Conservation (phyloP, 2,888 invertebrate species). For the Zhengitettix transpicula region DNA sequence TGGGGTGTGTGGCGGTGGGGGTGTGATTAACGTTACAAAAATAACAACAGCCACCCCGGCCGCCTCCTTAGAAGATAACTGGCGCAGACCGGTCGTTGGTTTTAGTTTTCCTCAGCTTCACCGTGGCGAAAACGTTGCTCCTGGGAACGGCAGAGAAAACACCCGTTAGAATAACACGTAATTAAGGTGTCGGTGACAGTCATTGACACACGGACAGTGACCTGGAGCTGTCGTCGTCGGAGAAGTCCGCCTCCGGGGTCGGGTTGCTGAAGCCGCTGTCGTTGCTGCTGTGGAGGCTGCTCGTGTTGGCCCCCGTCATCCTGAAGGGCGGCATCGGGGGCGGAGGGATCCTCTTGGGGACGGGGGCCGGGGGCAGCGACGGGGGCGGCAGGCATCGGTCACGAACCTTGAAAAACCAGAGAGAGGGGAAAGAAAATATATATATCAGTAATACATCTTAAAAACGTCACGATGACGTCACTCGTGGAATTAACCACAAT, state of each 20-base stretch:
- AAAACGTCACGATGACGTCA: too few relatives aligned
- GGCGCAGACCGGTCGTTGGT: conserved; percentile 76
- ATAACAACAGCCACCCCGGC: too few relatives aligned
- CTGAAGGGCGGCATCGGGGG: neutral
- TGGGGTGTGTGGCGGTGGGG: too few relatives aligned
- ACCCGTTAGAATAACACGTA: conserved; percentile 13
- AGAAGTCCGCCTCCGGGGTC: conserved; percentile 72
- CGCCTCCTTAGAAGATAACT: conserved; percentile 24
- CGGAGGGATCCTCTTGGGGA: neutral
- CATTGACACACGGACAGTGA: conserved; percentile 21
- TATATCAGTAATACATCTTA: too few relatives aligned
- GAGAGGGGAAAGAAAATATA: too few relatives aligned
- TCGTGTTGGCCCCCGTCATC: conserved; percentile 13
- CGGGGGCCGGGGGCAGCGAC: neutral
- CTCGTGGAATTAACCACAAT: too few relatives aligned
- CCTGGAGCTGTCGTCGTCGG: conserved; percentile 71
- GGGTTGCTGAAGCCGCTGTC: conserved; percentile 90
- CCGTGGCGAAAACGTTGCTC: conserved; percentile 74
- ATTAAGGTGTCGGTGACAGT: neutral
- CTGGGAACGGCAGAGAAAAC: conserved; percentile 43
- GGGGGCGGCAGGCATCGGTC: neutral
- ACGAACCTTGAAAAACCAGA: too few relatives aligned
- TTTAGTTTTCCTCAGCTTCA: conserved; percentile 73
- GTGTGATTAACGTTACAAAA: too few relatives aligned
- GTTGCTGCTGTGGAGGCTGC: conserved; percentile 67